phyloP scores from a whole-genome alignment of 2,888 invertebrate genomes.

The Kryphioiulus occultus region DNA sequence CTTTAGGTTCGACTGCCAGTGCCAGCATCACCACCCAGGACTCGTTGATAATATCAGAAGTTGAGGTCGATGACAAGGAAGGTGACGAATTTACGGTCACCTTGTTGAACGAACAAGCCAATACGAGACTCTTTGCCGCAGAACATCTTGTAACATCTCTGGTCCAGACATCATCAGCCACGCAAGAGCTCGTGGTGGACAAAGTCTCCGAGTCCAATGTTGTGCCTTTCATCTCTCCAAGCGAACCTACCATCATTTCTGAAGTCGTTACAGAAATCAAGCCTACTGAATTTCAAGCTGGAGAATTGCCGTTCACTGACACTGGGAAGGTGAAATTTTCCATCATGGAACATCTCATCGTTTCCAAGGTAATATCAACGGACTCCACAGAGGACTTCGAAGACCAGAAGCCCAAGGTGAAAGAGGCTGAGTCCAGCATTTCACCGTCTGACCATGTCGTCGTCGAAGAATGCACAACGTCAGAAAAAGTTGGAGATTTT shows the following conservation, averaged over 20 bases:
- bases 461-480: conserved; percentile 33
- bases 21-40: conserved; percentile 46
- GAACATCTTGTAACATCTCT: conserved; percentile 49
- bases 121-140: conserved; percentile 44
- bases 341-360: conserved; percentile 44
- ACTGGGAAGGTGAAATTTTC: conserved; percentile 46
- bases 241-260: conserved; percentile 54
- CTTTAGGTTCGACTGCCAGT: conserved; percentile 14
- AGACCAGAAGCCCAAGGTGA: neutral
- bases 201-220: conserved; percentile 41
- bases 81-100: conserved; percentile 37
- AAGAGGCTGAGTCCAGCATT: neutral
- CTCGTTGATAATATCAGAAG: conserved; percentile 49
- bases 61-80: conserved; percentile 47
- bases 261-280: conserved; percentile 36
- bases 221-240: neutral
- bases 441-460: conserved; percentile 37
- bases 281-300: conserved; percentile 24
- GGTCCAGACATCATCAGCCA: conserved; percentile 10
- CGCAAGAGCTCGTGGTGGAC: conserved; percentile 42
- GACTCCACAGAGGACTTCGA: conserved; percentile 16
- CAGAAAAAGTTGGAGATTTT: conserved; percentile 46
- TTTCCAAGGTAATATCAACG: conserved; percentile 46
- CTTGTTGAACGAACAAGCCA: conserved; percentile 29
- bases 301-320: neutral